Evolutionary conservation across 2,797 vertebrate species (phyloP).

Genomic region (Hydrophis major): DNA sequence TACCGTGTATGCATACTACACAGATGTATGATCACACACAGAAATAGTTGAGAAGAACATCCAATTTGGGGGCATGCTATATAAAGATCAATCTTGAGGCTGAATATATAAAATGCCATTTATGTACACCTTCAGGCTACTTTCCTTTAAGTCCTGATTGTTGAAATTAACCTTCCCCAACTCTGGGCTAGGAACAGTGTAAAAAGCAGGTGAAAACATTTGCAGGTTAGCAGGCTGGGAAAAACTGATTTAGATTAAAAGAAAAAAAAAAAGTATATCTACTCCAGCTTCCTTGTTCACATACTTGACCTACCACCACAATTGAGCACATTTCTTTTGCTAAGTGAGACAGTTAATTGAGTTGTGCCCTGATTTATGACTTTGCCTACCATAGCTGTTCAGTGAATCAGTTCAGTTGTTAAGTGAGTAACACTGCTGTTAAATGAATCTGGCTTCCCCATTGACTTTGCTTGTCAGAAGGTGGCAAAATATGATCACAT

Average conservation of each 20-base stretch:
- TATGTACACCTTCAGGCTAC: background rate
- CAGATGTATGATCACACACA: background rate
- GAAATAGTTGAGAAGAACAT: background rate
- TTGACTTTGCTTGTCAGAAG: background rate
- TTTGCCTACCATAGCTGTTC: background rate
- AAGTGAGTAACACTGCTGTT: background rate
- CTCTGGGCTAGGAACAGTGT: background rate
- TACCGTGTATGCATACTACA: background rate
- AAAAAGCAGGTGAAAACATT: background rate
- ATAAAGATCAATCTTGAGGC: background rate
- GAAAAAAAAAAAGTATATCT: background rate
- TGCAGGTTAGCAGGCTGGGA: background rate
- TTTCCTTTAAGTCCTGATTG: background rate
- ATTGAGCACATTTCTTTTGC: background rate
- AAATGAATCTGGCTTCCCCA: background rate
- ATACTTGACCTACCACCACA: background rate
- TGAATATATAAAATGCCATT: background rate
- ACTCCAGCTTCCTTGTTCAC: background rate
- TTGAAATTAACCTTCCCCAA: background rate
- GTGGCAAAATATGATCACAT: background rate
- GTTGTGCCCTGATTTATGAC: background rate
- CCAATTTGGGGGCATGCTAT: background rate
- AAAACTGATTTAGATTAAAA: background rate
- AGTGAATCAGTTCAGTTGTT: background rate
- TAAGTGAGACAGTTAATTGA: background rate